Evolutionary conservation across 1,140 invertebrate genomes (phyloP).

Genomic region (Himalopsyche phryganea): DNA sequence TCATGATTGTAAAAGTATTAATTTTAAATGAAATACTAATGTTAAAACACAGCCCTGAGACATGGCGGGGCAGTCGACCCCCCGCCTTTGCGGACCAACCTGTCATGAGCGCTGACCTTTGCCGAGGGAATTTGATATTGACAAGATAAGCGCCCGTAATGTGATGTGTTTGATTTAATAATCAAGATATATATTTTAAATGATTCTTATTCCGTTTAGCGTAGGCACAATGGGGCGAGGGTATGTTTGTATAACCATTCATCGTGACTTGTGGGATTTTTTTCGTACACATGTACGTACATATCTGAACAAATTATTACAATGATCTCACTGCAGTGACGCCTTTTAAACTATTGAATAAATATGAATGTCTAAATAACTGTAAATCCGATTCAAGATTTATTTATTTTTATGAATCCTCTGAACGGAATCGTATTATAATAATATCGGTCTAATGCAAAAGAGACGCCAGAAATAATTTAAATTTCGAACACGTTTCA

Average conservation of each 20-base stretch:
- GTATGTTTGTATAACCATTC: not conserved
- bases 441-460: too few species aligned
- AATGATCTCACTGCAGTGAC: not conserved
- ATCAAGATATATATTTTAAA: conserved; percentile 42
- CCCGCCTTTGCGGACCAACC: conserved; percentile 37
- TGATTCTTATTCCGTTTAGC: conserved; percentile 12
- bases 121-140: conserved; percentile 56
- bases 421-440: too few species aligned
- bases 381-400: too few species aligned
- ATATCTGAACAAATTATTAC: not conserved
- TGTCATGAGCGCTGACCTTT: conserved; percentile 53
- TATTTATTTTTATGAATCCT: too few species aligned
- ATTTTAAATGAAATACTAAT: too few species aligned
- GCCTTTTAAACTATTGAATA: too few species aligned
- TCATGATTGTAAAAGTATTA: too few species aligned
- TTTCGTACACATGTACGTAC: not conserved
- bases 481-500: too few species aligned
- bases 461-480: too few species aligned
- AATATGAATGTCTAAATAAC: too few species aligned
- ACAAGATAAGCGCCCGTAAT: conserved; percentile 57
- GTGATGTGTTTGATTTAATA: conserved; percentile 59
- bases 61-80: not conserved
- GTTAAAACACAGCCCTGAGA: too few species aligned
- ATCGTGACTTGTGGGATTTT: not conserved
- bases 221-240: conserved; percentile 10